A percentile compares a stretch with the other conserved stretches of the same genome.
phyloP scores from a whole-genome alignment of 1,140 invertebrate genomes.

The Dufourea novaeangliae region DNA sequence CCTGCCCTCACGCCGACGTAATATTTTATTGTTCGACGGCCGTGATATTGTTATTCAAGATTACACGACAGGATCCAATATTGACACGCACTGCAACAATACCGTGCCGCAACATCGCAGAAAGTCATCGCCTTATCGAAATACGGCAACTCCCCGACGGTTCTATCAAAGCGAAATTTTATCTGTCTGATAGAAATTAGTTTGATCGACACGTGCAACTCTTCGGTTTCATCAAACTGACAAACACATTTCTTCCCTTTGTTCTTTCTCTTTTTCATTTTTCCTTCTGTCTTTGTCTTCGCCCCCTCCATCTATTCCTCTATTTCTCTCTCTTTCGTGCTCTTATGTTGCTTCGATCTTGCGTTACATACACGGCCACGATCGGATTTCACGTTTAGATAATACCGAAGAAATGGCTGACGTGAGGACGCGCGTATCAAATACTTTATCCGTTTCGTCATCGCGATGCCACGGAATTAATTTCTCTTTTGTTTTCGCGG shows the following conservation, averaged over 20 bases:
- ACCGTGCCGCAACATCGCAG: not conserved
- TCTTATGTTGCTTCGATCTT: not conserved
- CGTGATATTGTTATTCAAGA: not conserved
- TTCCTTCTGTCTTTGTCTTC: not conserved
- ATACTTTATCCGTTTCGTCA: not conserved
- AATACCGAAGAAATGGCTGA: slow-evolving; percentile 10
- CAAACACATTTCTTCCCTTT: not conserved
- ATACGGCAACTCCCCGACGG: not conserved
- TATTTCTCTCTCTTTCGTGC: not conserved
- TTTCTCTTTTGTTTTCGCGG: not conserved
- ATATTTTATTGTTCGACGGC: slow-evolving; percentile 5
- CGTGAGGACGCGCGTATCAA: not conserved
- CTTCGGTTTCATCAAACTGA: not conserved
- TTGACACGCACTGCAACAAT: too few relatives aligned
- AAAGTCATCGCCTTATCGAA: not conserved
- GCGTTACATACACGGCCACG: not conserved
- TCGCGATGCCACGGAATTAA: not conserved
- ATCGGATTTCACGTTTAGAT: slow-evolving; percentile 15
- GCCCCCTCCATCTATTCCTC: not conserved
- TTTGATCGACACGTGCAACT: slow-evolving; percentile 15
- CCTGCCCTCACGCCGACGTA: not conserved
- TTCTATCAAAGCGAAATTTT: slow-evolving; percentile 5
- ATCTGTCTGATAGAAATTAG: not conserved
- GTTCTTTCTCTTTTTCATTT: not conserved
- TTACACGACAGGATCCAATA: slow-evolving; percentile 1